These are phyloP conservation scores for Pangasius sanitwongsei DNA, from an alignment of 2,797 vertebrate species.

Conservation along the genomic window DNA sequence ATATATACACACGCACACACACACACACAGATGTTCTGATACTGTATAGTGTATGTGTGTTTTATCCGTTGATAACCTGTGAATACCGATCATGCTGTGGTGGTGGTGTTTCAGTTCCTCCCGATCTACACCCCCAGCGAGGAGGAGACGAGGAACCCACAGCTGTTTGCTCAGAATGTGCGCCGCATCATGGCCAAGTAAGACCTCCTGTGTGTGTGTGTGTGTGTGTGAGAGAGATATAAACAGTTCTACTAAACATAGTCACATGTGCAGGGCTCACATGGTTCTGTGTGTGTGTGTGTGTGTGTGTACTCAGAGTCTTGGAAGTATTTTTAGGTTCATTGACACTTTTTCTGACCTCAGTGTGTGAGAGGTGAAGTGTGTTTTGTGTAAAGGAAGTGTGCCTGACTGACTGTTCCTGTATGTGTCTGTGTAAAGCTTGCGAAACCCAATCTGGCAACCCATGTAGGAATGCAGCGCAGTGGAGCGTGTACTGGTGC, in stretches of 20 bases:
- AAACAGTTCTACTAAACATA: not conserved
- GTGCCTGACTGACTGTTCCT: not conserved
- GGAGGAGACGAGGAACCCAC: constrained; percentile 90
- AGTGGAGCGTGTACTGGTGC: not conserved
- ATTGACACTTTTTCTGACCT: not conserved
- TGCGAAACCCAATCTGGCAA: not conserved
- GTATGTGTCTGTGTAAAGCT: not conserved
- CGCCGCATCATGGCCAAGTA: constrained; percentile 93
- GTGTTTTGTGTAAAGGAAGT: not conserved
- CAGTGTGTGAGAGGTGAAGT: not conserved
- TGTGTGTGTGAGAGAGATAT: not conserved
- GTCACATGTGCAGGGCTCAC: not conserved
- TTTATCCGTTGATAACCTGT: not conserved
- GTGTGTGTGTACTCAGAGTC: not conserved
- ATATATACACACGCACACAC: too few species aligned
- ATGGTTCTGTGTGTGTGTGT: not conserved
- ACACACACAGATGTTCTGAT: not conserved
- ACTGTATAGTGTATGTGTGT: not conserved
- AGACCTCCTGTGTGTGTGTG: constrained; percentile 61
- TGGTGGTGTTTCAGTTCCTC: constrained; percentile 80
- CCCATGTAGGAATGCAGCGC: not conserved
- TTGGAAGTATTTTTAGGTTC: not conserved
- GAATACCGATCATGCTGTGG: not conserved
- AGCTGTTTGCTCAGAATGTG: constrained; percentile 92
- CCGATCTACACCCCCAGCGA: constrained; percentile 92